phyloP scores from a whole-genome alignment of 2,888 invertebrate genomes.

The Callimorpha dominula region DNA sequence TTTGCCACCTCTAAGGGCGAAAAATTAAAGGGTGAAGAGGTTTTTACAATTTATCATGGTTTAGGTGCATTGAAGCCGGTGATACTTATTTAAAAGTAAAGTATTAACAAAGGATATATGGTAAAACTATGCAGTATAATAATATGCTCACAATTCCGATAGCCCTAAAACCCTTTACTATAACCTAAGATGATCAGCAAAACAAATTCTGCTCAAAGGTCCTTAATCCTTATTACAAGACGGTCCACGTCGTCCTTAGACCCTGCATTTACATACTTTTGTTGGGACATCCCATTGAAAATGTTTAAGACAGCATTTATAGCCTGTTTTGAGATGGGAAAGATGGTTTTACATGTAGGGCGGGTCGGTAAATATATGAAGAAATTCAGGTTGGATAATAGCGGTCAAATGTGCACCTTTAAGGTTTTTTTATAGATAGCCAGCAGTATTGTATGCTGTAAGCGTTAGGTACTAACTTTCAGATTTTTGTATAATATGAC shows the following conservation, averaged over 20 bases:
- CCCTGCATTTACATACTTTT: slow-evolving; percentile 56
- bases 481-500: no score
- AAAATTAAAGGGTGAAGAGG: no score
- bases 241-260: slow-evolving; percentile 22
- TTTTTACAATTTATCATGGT: no score
- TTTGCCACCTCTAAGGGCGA: no score
- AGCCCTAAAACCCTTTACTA: slow-evolving; percentile 16
- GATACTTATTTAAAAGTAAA: no score
- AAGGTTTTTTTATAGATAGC: not conserved
- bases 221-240: slow-evolving; percentile 47
- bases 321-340: slow-evolving; percentile 33
- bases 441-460: not conserved
- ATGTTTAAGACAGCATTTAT: slow-evolving; percentile 49
- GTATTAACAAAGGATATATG: no score
- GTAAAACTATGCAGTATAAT: not conserved
- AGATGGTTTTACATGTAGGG: slow-evolving; percentile 38
- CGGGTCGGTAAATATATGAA: slow-evolving; percentile 18
- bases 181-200: slow-evolving; percentile 34
- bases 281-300: slow-evolving; percentile 43
- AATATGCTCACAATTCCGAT: not conserved
- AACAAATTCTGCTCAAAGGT: slow-evolving; percentile 40
- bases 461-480: no score
- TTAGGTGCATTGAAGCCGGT: no score
- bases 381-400: not conserved
- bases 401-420: not conserved